These are phyloP conservation scores for Halcyon badia DNA, from an alignment of 2,797 vertebrate species.

Conservation along the genomic window DNA sequence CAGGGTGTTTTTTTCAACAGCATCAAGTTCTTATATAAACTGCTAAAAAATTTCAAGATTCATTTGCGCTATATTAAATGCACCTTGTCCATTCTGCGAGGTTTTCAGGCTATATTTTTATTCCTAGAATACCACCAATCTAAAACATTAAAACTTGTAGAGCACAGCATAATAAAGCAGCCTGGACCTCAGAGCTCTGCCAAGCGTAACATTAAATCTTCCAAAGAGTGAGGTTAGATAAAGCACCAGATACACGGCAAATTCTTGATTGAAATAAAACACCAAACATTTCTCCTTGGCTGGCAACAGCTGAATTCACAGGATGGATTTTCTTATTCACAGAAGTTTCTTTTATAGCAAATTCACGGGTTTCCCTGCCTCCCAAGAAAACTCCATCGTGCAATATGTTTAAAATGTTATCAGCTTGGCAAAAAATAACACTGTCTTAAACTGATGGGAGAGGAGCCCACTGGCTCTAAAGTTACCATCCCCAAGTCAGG, in stretches of 20 bases:
- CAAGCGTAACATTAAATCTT: slow-evolving; percentile 15
- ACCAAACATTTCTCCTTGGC: slow-evolving; percentile 48
- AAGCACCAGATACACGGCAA: not conserved
- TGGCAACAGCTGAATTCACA: slow-evolving; percentile 38
- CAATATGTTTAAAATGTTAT: slow-evolving; percentile 75
- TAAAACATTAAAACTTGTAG: not conserved
- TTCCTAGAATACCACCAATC: not conserved
- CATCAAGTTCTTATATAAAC: not conserved
- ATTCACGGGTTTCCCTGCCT: not conserved
- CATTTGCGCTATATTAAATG: not conserved
- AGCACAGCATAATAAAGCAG: not conserved
- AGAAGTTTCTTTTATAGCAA: slow-evolving; percentile 45
- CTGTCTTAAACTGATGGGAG: slow-evolving; percentile 83
- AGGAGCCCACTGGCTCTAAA: slow-evolving; percentile 88
- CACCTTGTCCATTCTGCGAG: not conserved
- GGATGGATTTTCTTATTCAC: not conserved
- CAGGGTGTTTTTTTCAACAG: fast-evolving
- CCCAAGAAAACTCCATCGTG: slow-evolving; percentile 21
- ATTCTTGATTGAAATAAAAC: slow-evolving; percentile 48
- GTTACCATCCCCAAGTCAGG: slow-evolving; percentile 86
- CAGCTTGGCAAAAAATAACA: slow-evolving; percentile 50
- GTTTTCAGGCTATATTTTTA: not conserved
- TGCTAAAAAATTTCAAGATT: not conserved
- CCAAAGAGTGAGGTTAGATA: slow-evolving; percentile 19
- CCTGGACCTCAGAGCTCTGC: not conserved